Evolutionary conservation across 2,888 invertebrate species (phyloP).

Genomic region (Abrostola tripartita): DNA sequence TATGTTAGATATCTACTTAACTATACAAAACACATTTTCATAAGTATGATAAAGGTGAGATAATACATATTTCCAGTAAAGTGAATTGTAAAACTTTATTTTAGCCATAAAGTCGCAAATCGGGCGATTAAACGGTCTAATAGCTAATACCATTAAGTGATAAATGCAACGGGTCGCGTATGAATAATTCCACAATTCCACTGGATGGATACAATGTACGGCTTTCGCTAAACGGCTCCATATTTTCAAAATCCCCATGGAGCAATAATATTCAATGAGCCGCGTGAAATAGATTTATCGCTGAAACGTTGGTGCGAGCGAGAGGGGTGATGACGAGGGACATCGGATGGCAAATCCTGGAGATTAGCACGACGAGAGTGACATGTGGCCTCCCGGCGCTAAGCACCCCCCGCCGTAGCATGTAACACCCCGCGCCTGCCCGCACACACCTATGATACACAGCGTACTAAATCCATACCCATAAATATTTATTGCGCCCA

Average conservation of each 20-base stretch:
- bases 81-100: conserved; percentile 57
- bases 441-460: conserved; percentile 62
- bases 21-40: no score
- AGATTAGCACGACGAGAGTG: conserved; percentile 87
- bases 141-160: conserved; percentile 88
- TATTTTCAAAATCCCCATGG: conserved; percentile 88
- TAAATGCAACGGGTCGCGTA: conserved; percentile 85
- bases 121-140: conserved; percentile 85
- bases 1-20: no score
- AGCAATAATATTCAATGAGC: conserved; percentile 88
- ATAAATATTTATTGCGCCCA: conserved; percentile 68
- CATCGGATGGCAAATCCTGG: conserved; percentile 86
- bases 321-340: conserved; percentile 75
- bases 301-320: conserved; percentile 63
- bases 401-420: conserved; percentile 73
- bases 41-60: no score
- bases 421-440: conserved; percentile 62
- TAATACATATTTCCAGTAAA: conserved; percentile 15
- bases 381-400: conserved; percentile 87
- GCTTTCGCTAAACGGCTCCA: conserved; percentile 88
- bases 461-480: conserved; percentile 61
- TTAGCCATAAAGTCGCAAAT: conserved; percentile 81
- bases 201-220: conserved; percentile 87
- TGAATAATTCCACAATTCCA: conserved; percentile 88
- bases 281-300: conserved; percentile 79